Evolutionary conservation across 2,888 invertebrate species (phyloP), one percentile per base, ranked within the genome.

Genomic region (Amphipyra tragopoginis): DNA sequence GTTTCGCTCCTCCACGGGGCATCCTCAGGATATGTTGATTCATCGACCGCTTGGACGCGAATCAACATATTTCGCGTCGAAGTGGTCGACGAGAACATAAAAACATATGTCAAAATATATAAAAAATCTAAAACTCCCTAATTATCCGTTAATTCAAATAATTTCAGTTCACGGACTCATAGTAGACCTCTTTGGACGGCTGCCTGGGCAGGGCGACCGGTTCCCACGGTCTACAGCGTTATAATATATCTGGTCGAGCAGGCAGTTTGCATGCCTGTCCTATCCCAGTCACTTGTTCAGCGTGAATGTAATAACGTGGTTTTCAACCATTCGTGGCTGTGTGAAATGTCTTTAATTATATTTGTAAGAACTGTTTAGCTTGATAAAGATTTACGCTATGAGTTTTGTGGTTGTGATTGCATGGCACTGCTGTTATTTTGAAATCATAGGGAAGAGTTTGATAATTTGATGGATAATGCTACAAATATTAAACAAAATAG

Each of bases 171-270:
- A n/a, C 38, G 11, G 26, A 45, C 34, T 38, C 13, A n/a, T 55
- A 61, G 75, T 65, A 63, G 53, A 6, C 14, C 34, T 21, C 53
- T 52, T 26, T 36, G 49, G 21, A 33, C 38, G 43, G 34, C 15
- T 52, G 72, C 36, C 45, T 57, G 48, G 33, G 45, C 63, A 21
- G 33, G 21, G 38, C 62, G 77, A 73, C 81, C 75, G 79, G 79
- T 77, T 80, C 81, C 77, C 77, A 81, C 77, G 81, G 53, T 70
- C 49, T 39, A 52, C 45, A 53, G 48, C 54, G 54, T 60, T 72
- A 68, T 70, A 61, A 64, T 65, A 51, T 63, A 60, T 57, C 56
- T 58, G 48, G 60, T 52, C 50, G 2, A 38, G 45, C 64, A 51
- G 14, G 57, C 60, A 44, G 65, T 61, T 71, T 75, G 65, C 72